These are phyloP conservation scores for Anguilla anguilla DNA, from an alignment of 2,797 vertebrate genomes.

Conservation along the genomic window DNA sequence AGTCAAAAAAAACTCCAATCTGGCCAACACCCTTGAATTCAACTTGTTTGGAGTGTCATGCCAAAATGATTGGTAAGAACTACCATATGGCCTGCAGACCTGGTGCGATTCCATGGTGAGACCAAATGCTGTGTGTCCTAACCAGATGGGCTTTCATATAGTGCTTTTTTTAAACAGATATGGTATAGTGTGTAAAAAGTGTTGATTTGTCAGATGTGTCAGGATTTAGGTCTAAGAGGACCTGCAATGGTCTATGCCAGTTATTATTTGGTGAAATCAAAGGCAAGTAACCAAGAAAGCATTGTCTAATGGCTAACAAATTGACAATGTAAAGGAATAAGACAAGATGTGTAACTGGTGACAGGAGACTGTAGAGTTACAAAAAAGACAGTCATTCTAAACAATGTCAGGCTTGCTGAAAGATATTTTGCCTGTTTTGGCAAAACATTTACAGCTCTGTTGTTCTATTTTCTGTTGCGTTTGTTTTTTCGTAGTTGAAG, in stretches of 20 bases:
- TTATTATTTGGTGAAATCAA: neutral
- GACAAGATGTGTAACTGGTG: neutral
- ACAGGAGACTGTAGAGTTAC: neutral
- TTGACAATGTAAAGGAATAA: neutral
- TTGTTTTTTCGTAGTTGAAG: neutral
- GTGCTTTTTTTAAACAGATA: neutral
- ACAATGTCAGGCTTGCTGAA: neutral
- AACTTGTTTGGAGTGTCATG: neutral
- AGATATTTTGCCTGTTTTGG: neutral
- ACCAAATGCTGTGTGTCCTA: neutral
- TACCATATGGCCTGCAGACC: constrained; percentile 11
- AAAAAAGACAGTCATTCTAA: neutral
- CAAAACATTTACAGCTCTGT: neutral
- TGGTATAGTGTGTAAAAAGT: neutral
- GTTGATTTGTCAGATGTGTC: neutral
- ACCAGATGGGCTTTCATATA: constrained; percentile 7
- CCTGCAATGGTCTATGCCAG: neutral
- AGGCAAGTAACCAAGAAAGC: neutral
- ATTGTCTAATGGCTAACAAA: neutral
- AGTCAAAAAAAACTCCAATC: neutral
- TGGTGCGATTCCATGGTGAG: neutral
- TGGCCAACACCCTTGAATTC: neutral
- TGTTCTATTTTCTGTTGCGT: neutral
- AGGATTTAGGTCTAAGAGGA: neutral
- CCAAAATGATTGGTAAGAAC: neutral